Base-by-base conservation (phyloP, 2,113 vertebrate species). In the Chaenogobius annularis region DNA sequence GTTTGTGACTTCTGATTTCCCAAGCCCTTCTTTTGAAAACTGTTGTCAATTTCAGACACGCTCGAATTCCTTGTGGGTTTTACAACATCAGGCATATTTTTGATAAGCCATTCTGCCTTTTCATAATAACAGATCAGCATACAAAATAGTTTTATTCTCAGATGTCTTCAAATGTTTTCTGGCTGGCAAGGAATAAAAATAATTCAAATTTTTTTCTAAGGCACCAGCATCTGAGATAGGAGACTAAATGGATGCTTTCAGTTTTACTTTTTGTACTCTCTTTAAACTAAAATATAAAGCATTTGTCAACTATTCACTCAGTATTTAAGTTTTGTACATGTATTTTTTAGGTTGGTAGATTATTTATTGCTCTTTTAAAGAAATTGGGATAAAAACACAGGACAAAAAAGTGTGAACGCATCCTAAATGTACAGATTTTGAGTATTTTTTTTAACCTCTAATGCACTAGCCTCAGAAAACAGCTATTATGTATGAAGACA, bases 61-160 rank as follows among this genome's bases (percentile, higher is more conserved):
- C 71, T 79, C 50, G 56, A 76, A 81, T 81, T 84, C 83, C 80
- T 80, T 65, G 31, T 50, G 72, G 83, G 61, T 62, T 55, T 26
- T 1, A 62, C 37, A 72, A 13, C 56, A 31, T 59, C 11, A 6
- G 56, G 56, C 56, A 55, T 59, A 31, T 23, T 59, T n/a, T 59
- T 59, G 56, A 59, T 59, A 59, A 59, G 56, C 12, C 23, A 14
- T 26, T 59, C 56, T 59, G 22, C 23, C 56, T 59, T 23, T 59
- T 26, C 56, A 31, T 14, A 15, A 14, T 26, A 59, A 59, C 56
- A 59, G 56, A 59, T 59, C 13, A 26, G 56, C 56, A 59, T 59
- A 59, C 23, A 13, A 59, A 59, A 15, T 26, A 31, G 56, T 1
- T 59, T 3, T 7, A 15, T 23, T 26, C 22, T 59, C 23, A 59